phyloP scores from a whole-genome alignment of 1,140 invertebrate species.

The Bactericera cockerelli region DNA sequence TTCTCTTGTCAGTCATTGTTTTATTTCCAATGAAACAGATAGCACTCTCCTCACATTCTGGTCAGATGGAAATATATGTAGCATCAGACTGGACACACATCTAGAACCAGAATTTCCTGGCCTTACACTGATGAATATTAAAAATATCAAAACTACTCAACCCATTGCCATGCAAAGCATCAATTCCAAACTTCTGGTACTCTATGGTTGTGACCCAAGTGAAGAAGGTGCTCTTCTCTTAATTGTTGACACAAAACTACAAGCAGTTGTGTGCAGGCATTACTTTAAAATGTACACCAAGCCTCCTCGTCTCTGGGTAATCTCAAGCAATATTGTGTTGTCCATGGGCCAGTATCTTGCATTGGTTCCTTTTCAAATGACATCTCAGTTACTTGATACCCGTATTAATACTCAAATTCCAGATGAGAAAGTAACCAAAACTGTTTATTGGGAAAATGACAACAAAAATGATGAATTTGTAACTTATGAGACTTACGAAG shows the following conservation, averaged over 20 bases:
- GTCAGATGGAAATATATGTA: not conserved
- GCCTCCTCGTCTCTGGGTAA: slow-evolving; percentile 4
- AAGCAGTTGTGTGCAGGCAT: not conserved
- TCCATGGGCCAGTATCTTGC: slow-evolving; percentile 1
- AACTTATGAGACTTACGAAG: not conserved
- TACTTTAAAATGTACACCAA: slow-evolving; percentile 6
- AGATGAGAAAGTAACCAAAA: not conserved
- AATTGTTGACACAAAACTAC: not conserved
- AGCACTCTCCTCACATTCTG: not conserved
- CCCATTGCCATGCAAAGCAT: not conserved
- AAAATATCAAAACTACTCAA: not conserved
- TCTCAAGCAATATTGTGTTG: not conserved
- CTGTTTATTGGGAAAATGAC: not conserved
- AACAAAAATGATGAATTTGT: not conserved
- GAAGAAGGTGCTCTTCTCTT: slow-evolving; percentile 2
- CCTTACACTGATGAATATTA: not conserved
- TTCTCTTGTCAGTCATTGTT: not conserved
- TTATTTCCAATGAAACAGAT: not conserved
- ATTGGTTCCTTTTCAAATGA: slow-evolving; percentile 6
- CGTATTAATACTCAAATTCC: not conserved
- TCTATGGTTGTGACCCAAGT: not conserved
- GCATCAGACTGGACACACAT: not conserved
- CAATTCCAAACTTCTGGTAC: not conserved
- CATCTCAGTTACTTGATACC: not conserved
- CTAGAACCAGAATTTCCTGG: not conserved